Evolutionary conservation across 1,140 invertebrate genomes (phyloP).

Genomic region (Brachionus rubens): DNA sequence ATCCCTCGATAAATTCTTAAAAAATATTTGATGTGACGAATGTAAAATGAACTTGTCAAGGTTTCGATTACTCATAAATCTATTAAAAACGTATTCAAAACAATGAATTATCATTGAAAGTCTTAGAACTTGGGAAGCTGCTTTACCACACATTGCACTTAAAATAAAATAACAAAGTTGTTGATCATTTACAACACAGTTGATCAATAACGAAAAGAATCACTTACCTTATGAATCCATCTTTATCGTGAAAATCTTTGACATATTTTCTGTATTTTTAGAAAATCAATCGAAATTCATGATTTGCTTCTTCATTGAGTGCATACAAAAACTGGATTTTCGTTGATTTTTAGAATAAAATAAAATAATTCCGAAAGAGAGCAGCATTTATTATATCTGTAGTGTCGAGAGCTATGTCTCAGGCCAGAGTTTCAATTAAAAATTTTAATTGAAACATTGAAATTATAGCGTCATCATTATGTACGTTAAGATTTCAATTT

Average conservation of each 20-base stretch:
- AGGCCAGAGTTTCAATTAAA: too few species aligned
- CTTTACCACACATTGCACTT: conserved; percentile 3
- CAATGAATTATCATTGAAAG: conserved; percentile 22
- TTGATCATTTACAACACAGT: not conserved
- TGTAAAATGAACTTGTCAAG: not conserved
- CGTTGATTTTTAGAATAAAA: not conserved
- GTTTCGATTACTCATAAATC: not conserved
- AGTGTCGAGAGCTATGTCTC: too few species aligned
- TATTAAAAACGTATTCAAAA: conserved; percentile 14
- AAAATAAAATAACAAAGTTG: not conserved
- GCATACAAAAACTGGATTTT: not conserved
- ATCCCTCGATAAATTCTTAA: not conserved
- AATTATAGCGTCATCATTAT: too few species aligned
- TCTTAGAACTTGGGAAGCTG: not conserved
- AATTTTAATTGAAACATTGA: too few species aligned
- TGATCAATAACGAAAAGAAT: not conserved
- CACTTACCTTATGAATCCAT: conserved; percentile 4
- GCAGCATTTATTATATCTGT: conserved; percentile 13
- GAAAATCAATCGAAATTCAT: not conserved
- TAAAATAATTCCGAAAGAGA: not conserved
- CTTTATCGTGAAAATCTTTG: conserved; percentile 1
- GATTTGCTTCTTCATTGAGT: not conserved
- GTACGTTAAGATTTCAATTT: too few species aligned
- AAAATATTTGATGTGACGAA: not conserved
- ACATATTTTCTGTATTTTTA: conserved; percentile 5